Evolutionary conservation across 2,797 vertebrate genomes (phyloP).

Genomic region (Clarias platycephalus): DNA sequence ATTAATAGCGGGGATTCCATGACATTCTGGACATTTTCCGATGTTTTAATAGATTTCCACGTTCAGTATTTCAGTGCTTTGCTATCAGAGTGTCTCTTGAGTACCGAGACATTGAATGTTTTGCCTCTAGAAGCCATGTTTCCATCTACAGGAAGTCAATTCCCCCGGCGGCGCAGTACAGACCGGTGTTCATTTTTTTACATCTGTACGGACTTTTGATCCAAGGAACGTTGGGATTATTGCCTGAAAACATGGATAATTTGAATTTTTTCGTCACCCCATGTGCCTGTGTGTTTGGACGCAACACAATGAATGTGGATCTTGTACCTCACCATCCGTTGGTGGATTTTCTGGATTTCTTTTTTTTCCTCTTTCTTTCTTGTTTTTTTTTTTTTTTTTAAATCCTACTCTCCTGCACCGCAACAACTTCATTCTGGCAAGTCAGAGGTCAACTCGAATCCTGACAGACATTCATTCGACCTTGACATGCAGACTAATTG

Average conservation of each 20-base stretch:
- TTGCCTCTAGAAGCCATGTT: conserved; percentile 30
- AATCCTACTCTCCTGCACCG: conserved; percentile 18
- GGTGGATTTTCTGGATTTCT: conserved; percentile 34
- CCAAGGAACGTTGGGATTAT: conserved; percentile 29
- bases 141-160: neutral
- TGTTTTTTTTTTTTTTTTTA: conserved; percentile 7
- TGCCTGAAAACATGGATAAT: conserved; percentile 56
- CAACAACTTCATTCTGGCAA: neutral
- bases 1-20: neutral
- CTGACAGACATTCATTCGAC: conserved; percentile 2
- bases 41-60: neutral
- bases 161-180: neutral
- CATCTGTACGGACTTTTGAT: conserved; percentile 28
- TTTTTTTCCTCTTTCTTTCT: neutral
- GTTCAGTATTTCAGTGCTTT: conserved; percentile 5
- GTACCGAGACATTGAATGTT: neutral
- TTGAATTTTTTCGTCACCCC: conserved; percentile 49
- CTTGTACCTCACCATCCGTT: conserved; percentile 46
- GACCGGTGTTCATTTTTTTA: conserved; percentile 20
- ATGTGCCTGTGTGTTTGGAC: conserved; percentile 62
- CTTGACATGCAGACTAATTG: neutral
- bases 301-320: conserved; percentile 63
- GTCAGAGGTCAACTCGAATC: neutral
- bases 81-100: conserved; percentile 4
- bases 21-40: conserved; percentile 12